Base-by-base conservation (phyloP, 1,140 invertebrate species). In the Trichomalopsis sarcophagae region DNA sequence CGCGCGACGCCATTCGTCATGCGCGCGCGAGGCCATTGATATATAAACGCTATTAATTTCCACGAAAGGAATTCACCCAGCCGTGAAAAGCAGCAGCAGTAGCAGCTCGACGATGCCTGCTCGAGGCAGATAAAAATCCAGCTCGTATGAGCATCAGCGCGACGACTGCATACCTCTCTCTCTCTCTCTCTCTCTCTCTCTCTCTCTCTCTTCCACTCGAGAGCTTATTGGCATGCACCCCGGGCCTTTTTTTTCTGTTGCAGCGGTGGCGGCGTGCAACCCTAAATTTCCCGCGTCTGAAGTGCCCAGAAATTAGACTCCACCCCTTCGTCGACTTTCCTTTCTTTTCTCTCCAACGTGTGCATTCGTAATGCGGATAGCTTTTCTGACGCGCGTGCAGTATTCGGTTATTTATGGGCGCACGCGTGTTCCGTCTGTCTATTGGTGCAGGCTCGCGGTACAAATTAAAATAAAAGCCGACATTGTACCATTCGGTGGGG, bases 1-100 rank as follows among this genome's bases (percentile, higher is more conserved):
- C 47, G 71, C 55, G 47, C 14, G 27, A 80, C 69, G 68, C 89
- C 88, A 88, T 89, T 88, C 87, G 86, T 90, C 89, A 89, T 88
- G 62, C 86, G 80, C 84, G 80, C 84, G 85, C 55, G 74, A 21
- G 80, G 84, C 83, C 87, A 88, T 89, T 87, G 88, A 87, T 89
- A 62, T 50, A 90, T 91, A 91, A 91, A 91, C 82, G 87, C 88
- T 90, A 92, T 92, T 92, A 92, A 92, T 93, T 92, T 91, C 21
- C 82, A 83, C 84, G 88, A 91, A 91, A 91, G 88, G 88, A 91
- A 91, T 90, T 85, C 90, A 90, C 86, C 89, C 89, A 87, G 84
- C 90, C 91, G 90, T 92, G 89, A 92, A 92, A 91, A 92, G 87
- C 88, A 62, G 47, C 47, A 50, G 9, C 13, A 17, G 13, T 17